Conservation (phyloP, 2,113 vertebrate genomes). For the Sula dactylatra region DNA sequence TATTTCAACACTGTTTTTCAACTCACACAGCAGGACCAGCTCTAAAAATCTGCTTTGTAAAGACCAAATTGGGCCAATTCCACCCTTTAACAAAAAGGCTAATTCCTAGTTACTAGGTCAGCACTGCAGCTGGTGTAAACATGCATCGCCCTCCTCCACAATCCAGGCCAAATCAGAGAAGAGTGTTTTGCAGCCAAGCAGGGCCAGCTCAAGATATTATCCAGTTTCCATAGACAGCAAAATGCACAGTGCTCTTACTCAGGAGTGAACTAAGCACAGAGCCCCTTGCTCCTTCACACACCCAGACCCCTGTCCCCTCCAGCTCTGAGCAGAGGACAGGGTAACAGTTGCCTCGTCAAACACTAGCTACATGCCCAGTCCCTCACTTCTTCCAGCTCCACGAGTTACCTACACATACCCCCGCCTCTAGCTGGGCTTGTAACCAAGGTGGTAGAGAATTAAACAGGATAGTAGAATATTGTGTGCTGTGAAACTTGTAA, state of each 20-base stretch:
- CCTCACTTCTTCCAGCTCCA: neutral
- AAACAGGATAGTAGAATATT: no score
- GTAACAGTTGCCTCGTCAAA: accelerated
- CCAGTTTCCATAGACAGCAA: neutral
- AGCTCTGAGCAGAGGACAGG: neutral
- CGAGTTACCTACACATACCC: neutral
- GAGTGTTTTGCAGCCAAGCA: neutral
- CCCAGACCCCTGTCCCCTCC: neutral
- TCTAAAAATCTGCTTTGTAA: conserved; percentile 9
- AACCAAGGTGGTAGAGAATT: no score
- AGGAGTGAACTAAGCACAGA: neutral
- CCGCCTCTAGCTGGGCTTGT: neutral
- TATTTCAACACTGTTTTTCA: neutral
- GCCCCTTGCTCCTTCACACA: neutral
- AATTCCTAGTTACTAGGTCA: neutral
- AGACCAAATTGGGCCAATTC: neutral
- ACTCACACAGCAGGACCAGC: neutral
- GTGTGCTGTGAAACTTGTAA: no score
- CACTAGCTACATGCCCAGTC: neutral
- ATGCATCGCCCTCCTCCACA: neutral
- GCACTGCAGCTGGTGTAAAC: neutral
- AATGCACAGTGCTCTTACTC: neutral
- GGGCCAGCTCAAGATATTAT: neutral
- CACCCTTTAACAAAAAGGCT: neutral
- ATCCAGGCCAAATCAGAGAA: neutral